Conservation (phyloP, 30 jellyfish, hydroid and myxozoan species). For the Rhopilema esculentum region DNA sequence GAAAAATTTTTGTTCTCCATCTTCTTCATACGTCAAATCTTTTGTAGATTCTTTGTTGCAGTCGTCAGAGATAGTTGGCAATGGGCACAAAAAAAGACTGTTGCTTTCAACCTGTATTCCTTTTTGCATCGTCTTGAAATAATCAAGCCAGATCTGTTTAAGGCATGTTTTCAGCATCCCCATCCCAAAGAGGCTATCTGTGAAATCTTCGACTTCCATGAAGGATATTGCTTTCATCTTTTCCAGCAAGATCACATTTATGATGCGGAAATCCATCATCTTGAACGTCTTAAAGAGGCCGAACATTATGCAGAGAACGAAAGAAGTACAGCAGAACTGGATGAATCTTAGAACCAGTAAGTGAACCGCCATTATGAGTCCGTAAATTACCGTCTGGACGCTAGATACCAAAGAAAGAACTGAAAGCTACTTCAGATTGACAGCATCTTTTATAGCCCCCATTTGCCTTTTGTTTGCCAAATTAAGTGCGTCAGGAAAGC, state of each 20-base stretch:
- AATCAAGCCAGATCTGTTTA: conserved; percentile 38
- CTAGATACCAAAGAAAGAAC: background rate
- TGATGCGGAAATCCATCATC: background rate
- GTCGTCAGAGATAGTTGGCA: background rate
- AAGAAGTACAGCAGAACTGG: background rate
- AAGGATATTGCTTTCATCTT: conserved; percentile 25
- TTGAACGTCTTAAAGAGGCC: background rate
- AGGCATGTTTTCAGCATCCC: conserved; percentile 51
- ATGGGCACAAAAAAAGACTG: background rate
- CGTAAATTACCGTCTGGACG: background rate
- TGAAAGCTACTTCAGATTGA: background rate
- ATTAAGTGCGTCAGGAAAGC: background rate
- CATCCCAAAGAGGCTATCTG: conserved; percentile 52
- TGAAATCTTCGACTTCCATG: conserved; percentile 32
- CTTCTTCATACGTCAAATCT: background rate
- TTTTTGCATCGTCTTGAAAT: conserved; percentile 20
- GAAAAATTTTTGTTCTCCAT: background rate
- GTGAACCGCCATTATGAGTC: background rate
- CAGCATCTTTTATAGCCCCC: background rate
- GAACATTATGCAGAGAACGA: background rate
- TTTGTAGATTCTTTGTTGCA: background rate
- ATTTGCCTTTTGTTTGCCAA: background rate
- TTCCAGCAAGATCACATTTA: background rate
- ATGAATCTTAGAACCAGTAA: background rate
- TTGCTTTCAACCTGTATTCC: conserved; percentile 24